Conservation (phyloP, 2,888 invertebrate species). For the Phyllotreta cruciferae region DNA sequence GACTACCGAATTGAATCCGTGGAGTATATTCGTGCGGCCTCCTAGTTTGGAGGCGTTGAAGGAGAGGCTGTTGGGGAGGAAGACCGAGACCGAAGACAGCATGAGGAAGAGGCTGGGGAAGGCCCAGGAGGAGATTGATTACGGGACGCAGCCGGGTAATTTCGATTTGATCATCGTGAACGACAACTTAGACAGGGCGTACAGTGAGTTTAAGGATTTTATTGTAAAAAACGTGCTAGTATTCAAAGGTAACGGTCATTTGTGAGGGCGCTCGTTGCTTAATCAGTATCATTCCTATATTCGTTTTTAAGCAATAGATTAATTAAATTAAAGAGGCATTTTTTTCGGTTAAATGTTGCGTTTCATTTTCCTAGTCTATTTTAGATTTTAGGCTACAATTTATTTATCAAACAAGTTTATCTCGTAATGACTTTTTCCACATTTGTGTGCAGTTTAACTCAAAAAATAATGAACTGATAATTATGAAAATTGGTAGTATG, state of each 20-base stretch:
- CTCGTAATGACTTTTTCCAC: no score
- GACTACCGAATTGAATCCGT: conserved; percentile 76
- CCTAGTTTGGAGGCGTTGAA: conserved; percentile 83
- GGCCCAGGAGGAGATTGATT: conserved; percentile 83
- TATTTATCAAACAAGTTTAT: no score
- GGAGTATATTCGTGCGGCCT: conserved; percentile 91
- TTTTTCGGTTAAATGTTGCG: background rate
- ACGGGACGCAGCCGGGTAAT: conserved; percentile 78
- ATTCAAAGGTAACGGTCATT: conserved; percentile 25
- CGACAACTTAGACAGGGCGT: conserved; percentile 82
- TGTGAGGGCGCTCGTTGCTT: conserved; percentile 8
- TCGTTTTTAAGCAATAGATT: conserved; percentile 14
- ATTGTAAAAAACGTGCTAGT: conserved; percentile 64
- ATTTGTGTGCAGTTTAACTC: no score
- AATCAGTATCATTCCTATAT: conserved; percentile 28
- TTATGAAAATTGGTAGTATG: no score
- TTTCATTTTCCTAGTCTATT: background rate
- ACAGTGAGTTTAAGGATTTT: conserved; percentile 75
- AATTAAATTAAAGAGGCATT: background rate
- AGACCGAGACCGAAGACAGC: conserved; percentile 91
- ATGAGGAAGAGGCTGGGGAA: conserved; percentile 77
- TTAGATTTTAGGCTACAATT: background rate
- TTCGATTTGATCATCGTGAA: conserved; percentile 86
- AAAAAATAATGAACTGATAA: no score
- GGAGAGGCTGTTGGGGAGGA: conserved; percentile 74